Evolutionary conservation across 53 echinoderm and acorn worm genomes (phyloP).

Genomic region (Patiria pectinifera): DNA sequence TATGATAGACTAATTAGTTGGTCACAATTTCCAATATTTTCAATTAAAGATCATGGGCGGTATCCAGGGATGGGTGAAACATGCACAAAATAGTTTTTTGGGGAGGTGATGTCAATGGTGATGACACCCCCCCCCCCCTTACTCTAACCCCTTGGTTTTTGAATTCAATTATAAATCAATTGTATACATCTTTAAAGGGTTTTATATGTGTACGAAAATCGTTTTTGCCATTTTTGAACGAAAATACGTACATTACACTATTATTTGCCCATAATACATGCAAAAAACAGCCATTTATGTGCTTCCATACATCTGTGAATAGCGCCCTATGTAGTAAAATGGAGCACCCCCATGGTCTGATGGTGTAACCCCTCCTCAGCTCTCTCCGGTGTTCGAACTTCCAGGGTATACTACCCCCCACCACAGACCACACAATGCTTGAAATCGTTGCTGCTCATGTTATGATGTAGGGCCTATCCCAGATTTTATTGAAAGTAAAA

Average conservation of each 20-base stretch:
- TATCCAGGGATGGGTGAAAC: neutral
- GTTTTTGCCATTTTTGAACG: neutral
- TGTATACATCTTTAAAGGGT: no score
- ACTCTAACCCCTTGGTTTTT: neutral
- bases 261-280: neutral
- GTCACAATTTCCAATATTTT: neutral
- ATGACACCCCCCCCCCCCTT: neutral
- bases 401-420: conserved; percentile 1
- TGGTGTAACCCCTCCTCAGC: neutral
- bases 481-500: neutral
- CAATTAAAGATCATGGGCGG: neutral
- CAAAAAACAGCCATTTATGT: neutral
- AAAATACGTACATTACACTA: neutral
- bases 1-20: neutral
- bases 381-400: neutral
- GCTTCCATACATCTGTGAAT: neutral
- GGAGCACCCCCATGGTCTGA: neutral
- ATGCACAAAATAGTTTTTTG: neutral
- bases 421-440: neutral
- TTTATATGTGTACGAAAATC: neutral
- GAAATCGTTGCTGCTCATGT: neutral
- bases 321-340: neutral
- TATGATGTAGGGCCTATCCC: neutral
- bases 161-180: neutral
- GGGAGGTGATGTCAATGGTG: neutral